phyloP scores from a whole-genome alignment of 1,140 invertebrate genomes.

The Elymnias hypermnestra region DNA sequence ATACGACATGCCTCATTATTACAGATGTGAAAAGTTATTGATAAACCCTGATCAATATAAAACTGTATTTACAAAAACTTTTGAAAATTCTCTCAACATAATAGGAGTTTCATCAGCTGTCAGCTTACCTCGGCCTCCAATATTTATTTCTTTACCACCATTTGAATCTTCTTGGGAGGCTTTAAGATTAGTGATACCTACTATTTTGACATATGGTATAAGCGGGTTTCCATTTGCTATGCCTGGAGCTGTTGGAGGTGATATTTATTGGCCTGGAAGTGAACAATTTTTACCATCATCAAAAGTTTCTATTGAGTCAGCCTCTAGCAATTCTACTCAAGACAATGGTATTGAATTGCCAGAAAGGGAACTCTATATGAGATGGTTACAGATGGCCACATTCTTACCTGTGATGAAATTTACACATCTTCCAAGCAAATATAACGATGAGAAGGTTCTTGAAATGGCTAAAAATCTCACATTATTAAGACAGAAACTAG shows the following conservation, averaged over 20 bases:
- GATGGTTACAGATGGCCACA: conserved; percentile 96
- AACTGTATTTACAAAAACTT: conserved; percentile 81
- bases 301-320: conserved; percentile 47
- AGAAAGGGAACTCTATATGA: conserved; percentile 91
- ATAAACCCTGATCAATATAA: conserved; percentile 90
- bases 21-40: conserved; percentile 83
- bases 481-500: conserved; percentile 83
- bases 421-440: conserved; percentile 91
- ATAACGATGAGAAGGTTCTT: conserved; percentile 85
- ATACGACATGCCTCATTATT: conserved; percentile 91
- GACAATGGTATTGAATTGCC: conserved; percentile 80
- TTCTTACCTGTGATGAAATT: conserved; percentile 96
- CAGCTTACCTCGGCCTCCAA: conserved; percentile 86
- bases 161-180: conserved; percentile 93
- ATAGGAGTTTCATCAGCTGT: conserved; percentile 91
- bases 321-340: conserved; percentile 48
- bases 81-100: conserved; percentile 80
- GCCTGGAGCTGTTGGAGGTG: conserved; percentile 94
- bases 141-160: conserved; percentile 91
- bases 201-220: conserved; percentile 89
- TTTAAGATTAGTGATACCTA: conserved; percentile 89
- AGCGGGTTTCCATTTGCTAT: conserved; percentile 95
- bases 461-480: conserved; percentile 87
- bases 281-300: conserved; percentile 67
- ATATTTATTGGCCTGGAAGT: conserved; percentile 79